Percentiles rank a stretch among this genome's conserved stretches.
Evolutionary conservation across 2,888 invertebrate species (phyloP).

Genomic region (Phanerotoma sp.): DNA sequence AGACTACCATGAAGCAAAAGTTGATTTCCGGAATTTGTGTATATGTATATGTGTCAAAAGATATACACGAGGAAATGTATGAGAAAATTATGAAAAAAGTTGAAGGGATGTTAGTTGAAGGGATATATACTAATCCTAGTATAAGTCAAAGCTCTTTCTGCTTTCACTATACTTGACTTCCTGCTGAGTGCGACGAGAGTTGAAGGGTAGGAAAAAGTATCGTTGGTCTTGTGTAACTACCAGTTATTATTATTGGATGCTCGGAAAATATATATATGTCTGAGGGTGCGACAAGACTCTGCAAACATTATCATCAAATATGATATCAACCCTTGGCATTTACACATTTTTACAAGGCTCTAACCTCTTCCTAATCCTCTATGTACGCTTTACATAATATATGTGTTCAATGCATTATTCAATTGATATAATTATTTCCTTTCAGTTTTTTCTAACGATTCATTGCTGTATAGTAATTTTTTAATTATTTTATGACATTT

Average conservation of each 20-base stretch:
- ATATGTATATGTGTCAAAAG: no score
- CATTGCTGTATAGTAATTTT: no score
- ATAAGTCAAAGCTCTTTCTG: neutral
- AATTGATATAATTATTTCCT: no score
- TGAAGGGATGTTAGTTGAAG: neutral
- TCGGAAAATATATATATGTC: slow-evolving; percentile 21
- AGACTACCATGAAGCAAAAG: no score
- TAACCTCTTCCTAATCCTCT: no score
- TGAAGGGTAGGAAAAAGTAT: slow-evolving; percentile 7
- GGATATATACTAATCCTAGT: slow-evolving; percentile 2
- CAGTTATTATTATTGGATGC: slow-evolving; percentile 23
- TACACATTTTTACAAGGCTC: neutral
- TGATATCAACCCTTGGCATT: slow-evolving; percentile 21
- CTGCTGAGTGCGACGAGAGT: slow-evolving; percentile 1
- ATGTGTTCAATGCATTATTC: no score
- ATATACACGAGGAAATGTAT: no score
- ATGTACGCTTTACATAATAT: no score
- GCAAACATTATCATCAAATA: slow-evolving; percentile 52
- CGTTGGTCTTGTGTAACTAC: slow-evolving; percentile 13
- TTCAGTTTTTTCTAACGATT: no score
- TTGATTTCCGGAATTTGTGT: no score
- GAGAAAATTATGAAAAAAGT: slow-evolving; percentile 1
- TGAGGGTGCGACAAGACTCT: slow-evolving; percentile 41
- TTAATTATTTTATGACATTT: no score
- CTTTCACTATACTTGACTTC: neutral